Conservation (phyloP, 2,113 vertebrate genomes). For the Oenanthe oenanthe region DNA sequence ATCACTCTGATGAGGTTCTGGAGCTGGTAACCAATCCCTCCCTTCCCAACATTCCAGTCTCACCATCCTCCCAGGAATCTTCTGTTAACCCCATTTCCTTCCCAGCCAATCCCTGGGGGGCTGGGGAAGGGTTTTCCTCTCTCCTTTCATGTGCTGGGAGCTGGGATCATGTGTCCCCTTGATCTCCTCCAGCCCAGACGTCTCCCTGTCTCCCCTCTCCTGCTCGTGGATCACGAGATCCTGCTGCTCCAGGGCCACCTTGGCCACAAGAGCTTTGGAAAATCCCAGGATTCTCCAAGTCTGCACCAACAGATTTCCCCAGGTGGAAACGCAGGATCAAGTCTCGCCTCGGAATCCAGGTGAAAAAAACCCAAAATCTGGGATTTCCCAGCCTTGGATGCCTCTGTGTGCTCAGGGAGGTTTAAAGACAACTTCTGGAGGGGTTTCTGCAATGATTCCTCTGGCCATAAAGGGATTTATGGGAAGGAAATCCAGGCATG, state of each 20-base stretch:
- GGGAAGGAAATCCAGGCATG: not conserved
- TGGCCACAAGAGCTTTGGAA: not conserved
- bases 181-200: slow-evolving; percentile 13
- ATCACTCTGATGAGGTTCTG: not conserved
- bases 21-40: not conserved
- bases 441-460: not conserved
- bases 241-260: not conserved
- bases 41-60: not conserved
- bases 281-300: not conserved
- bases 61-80: not conserved
- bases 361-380: not conserved
- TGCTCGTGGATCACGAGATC: not conserved
- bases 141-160: not conserved
- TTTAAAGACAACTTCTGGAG: not conserved
- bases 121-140: accelerated
- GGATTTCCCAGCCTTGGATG: not conserved
- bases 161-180: slow-evolving; percentile 23
- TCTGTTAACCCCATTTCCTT: not conserved
- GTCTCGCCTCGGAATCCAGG: accelerated
- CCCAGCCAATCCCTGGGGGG: not conserved
- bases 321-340: too few species aligned
- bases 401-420: not conserved
- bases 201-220: not conserved
- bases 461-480: not conserved
- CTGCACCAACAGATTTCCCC: too few species aligned